phyloP scores from a whole-genome alignment of 2,888 invertebrate genomes.

The Drymonia ruficornis region DNA sequence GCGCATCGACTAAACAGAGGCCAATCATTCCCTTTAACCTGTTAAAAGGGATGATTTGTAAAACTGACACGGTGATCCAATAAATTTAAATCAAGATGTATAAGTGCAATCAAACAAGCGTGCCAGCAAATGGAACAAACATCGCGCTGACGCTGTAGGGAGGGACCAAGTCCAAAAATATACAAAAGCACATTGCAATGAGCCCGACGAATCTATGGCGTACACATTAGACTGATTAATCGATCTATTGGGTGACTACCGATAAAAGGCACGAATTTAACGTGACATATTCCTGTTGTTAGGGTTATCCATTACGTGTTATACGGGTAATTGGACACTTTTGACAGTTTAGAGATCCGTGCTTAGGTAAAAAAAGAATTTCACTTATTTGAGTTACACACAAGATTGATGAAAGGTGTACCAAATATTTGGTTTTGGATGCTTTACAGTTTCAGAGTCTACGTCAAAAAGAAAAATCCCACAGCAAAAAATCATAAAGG shows the following conservation, averaged over 20 bases:
- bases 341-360: background rate
- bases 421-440: no score
- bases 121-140: constrained; percentile 39
- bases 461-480: background rate
- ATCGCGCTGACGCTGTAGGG: constrained; percentile 53
- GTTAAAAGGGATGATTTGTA: background rate
- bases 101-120: constrained; percentile 26
- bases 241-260: constrained; percentile 21
- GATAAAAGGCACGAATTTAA: constrained; percentile 22
- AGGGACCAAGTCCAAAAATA: constrained; percentile 65
- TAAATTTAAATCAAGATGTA: constrained; percentile 19
- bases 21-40: no score
- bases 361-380: background rate
- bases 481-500: no score
- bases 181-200: constrained; percentile 44
- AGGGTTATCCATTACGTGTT: constrained; percentile 2
- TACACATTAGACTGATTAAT: constrained; percentile 28
- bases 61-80: background rate
- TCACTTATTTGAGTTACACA: no score
- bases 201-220: constrained; percentile 39
- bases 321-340: background rate
- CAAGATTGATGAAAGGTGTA: no score
- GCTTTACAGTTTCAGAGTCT: no score
- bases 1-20: no score
- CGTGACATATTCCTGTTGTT: constrained; percentile 4